Conservation (phyloP, 2,113 vertebrate genomes). For the Vulpes ferrilata region DNA sequence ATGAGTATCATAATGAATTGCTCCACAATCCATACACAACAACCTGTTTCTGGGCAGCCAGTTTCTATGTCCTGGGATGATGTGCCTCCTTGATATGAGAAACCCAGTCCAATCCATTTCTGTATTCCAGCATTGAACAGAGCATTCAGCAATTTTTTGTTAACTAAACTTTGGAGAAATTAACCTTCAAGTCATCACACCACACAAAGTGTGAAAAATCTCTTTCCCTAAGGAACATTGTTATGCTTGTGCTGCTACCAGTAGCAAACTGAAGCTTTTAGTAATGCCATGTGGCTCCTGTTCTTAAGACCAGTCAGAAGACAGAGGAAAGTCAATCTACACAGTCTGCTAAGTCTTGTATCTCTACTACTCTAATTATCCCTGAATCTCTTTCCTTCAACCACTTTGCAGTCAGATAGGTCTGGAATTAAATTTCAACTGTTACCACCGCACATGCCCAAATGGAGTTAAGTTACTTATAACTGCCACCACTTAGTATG, state of each 20-base stretch:
- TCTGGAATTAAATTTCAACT: neutral
- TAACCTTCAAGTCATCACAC: neutral
- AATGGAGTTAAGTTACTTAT: neutral
- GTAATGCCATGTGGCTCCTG: neutral
- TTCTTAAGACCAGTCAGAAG: neutral
- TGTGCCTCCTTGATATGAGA: neutral
- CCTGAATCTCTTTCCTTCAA: neutral
- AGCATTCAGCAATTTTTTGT: neutral
- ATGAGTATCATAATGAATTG: neutral
- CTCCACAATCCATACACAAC: neutral
- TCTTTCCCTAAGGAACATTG: neutral
- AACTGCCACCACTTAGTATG: neutral
- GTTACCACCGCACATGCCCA: neutral
- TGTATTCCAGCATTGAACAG: neutral
- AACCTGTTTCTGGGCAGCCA: neutral
- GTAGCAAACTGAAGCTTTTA: neutral
- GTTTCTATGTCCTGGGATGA: neutral
- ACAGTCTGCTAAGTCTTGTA: neutral
- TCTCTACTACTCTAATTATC: neutral
- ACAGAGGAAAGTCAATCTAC: neutral
- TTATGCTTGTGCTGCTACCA: neutral
- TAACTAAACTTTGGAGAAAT: neutral
- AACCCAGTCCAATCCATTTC: neutral
- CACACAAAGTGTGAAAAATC: neutral
- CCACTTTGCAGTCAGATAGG: neutral